Evolutionary conservation across 2,113 vertebrate genomes (phyloP), one percentile per base, ranked within the genome.

Genomic region (Vidua macroura): DNA sequence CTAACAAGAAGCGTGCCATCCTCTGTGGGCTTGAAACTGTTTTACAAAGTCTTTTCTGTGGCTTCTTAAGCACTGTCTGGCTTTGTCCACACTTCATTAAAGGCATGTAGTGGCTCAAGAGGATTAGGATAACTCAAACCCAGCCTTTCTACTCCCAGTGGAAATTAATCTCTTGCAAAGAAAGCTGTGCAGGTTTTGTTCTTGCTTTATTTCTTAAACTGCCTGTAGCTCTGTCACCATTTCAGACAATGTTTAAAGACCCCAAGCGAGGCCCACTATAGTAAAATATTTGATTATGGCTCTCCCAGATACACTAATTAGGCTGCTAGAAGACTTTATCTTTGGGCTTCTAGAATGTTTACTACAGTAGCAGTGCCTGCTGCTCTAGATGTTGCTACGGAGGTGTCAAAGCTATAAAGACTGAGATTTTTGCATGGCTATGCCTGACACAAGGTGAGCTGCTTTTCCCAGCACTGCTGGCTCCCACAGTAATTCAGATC

Each of bases 61-160:
- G 56, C 73, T 89, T 91, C 66, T 75, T 95, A 85, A 94, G 72
- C n/a, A 33, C 59, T 90, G 43, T 31, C 72, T 96, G 79, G 43
- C 79, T 95, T 89, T 94, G 93, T 87, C 89, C 93, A 74, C 51
- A 77, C 68, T 90, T 96, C 90, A 94, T 96, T 94, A 93, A 94
- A 88, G 79, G 59, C 85, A 74, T 91, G 79, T 83, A 80, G 82
- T 86, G 44, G 85, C 90, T 95, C 90, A 92, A 83, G 88, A 95
- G 90, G 88, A 96, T 95, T 94, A 95, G 88, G 84, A 77, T 90
- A 91, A 94, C 87, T 91, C 67, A 59, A 90, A 91, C 46, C 56
- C 81, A 69, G 63, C 82, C 51, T 74, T 94, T 88, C 82, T 79
- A 43, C 39, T 92, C 89, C 59, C 82, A 85, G 81, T 0, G 9